phyloP scores from a whole-genome alignment of 2,113 vertebrate species.

The Menidia beryllina region DNA sequence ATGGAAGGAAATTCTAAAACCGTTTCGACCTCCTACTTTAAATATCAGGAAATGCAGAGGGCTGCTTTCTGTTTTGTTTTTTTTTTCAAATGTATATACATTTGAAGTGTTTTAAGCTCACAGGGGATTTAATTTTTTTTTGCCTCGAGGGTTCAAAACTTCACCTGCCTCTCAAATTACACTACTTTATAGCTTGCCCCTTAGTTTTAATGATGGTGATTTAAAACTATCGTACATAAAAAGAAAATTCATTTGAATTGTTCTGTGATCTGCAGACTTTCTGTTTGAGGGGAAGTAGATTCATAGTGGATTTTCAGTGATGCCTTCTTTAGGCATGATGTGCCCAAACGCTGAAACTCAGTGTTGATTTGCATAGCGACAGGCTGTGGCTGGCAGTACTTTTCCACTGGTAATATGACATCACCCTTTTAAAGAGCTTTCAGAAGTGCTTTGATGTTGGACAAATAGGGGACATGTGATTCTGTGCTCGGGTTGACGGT shows the following conservation, averaged over 20 bases:
- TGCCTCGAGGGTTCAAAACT: too few species aligned
- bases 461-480: constrained; percentile 41
- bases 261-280: not conserved
- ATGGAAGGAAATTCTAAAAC: too few species aligned
- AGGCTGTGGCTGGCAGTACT: constrained; percentile 40
- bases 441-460: constrained; percentile 33
- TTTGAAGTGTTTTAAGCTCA: too few species aligned
- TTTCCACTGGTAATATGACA: constrained; percentile 58
- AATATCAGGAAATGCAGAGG: too few species aligned
- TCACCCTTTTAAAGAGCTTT: constrained; percentile 8
- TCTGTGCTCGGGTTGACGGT: not conserved
- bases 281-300: not conserved
- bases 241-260: not conserved
- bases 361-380: constrained; percentile 60
- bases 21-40: too few species aligned
- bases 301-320: not conserved
- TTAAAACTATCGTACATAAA: too few species aligned
- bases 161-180: too few species aligned
- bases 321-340: not conserved
- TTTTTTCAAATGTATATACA: too few species aligned
- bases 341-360: constrained; percentile 12
- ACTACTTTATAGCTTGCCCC: too few species aligned
- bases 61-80: too few species aligned
- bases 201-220: too few species aligned
- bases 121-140: too few species aligned